These are phyloP conservation scores for Tapirus terrestris DNA, from an alignment of 2,113 vertebrate genomes.

Conservation along the genomic window DNA sequence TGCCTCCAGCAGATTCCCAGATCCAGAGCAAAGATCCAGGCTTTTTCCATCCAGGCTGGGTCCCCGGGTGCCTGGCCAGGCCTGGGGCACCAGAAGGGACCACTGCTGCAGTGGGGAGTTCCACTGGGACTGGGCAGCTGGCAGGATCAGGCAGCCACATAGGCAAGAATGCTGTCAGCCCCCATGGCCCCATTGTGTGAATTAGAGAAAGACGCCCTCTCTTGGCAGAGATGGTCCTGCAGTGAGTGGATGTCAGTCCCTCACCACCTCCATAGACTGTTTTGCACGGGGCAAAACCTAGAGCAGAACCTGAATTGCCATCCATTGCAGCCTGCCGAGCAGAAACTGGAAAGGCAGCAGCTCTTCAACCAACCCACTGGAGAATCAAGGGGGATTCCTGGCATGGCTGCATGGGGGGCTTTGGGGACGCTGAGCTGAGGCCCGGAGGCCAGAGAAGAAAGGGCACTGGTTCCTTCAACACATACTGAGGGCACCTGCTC, in stretches of 20 bases:
- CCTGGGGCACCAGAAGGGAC: background rate
- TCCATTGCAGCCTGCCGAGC: background rate
- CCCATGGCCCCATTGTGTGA: background rate
- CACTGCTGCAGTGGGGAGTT: background rate
- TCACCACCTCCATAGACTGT: background rate
- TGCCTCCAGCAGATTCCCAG: background rate
- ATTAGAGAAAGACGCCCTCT: background rate
- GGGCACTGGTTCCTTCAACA: background rate
- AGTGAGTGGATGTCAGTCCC: background rate
- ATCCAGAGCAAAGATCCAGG: background rate
- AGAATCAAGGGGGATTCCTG: background rate
- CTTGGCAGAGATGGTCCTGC: background rate
- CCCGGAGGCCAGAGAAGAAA: background rate
- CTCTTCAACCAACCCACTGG: background rate
- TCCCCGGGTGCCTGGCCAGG: no score
- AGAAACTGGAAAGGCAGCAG: background rate
- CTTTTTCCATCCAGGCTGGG: background rate
- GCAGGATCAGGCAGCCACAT: background rate
- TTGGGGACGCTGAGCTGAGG: background rate
- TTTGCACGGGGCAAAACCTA: background rate
- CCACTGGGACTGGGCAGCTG: background rate
- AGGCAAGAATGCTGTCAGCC: background rate
- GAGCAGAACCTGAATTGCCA: background rate
- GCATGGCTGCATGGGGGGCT: background rate
- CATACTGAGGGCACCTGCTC: background rate